phyloP scores from a whole-genome alignment of 2,888 invertebrate genomes.

The Oscheius sp. region DNA sequence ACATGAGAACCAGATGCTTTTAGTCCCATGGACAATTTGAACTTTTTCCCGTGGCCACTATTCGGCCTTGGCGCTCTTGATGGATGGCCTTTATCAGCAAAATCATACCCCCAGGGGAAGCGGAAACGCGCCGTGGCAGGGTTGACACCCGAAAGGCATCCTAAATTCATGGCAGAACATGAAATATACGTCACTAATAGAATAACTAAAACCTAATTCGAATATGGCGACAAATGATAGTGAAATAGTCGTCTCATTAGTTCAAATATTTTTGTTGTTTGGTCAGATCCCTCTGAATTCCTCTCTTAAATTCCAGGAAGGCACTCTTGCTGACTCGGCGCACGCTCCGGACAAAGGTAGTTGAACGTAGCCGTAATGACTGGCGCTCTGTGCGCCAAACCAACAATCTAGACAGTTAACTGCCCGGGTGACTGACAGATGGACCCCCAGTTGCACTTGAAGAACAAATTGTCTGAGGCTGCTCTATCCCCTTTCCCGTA shows the following conservation, averaged over 20 bases:
- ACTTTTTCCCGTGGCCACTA: neutral
- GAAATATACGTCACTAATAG: conserved; percentile 24
- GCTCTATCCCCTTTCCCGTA: neutral
- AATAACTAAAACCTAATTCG: conserved; percentile 2
- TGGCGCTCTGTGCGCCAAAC: conserved; percentile 23
- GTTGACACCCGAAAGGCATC: conserved; percentile 13
- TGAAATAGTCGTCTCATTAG: neutral
- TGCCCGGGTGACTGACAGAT: conserved; percentile 22
- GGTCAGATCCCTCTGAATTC: neutral
- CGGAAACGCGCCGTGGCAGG: neutral
- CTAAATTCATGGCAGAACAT: conserved; percentile 22
- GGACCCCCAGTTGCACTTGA: neutral
- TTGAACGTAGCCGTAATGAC: conserved; percentile 30
- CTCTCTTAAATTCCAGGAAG: neutral
- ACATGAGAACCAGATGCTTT: too few species aligned
- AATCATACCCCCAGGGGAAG: conserved; percentile 20
- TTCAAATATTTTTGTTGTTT: neutral
- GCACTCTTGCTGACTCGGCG: neutral
- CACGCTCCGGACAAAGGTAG: conserved; percentile 21
- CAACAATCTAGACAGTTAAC: conserved; percentile 29
- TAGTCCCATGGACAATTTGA: neutral
- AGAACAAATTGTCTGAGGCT: neutral
- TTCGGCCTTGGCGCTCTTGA: conserved; percentile 2
- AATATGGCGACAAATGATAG: neutral
- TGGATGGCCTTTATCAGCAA: conserved; percentile 20